Conservation (phyloP, 2,797 vertebrate species). For the Gephyroberyx darwinii region DNA sequence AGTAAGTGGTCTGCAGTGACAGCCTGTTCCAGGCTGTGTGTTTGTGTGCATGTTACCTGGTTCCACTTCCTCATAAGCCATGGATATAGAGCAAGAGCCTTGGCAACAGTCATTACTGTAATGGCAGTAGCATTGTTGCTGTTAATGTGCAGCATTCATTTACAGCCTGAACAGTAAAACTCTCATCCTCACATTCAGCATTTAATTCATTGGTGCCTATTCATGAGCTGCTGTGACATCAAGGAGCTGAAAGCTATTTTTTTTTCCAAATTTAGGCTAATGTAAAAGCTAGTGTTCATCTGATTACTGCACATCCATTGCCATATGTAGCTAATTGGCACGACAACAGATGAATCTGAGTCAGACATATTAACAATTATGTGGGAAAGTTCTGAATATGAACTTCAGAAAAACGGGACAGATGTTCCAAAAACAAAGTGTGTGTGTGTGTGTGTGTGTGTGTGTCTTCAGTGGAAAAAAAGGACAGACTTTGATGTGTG, state of each 20-base stretch:
- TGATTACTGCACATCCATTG: slow-evolving; percentile 49
- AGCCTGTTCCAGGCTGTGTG: slow-evolving; percentile 43
- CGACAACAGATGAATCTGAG: slow-evolving; percentile 36
- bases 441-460: background rate
- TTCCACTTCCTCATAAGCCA: slow-evolving; percentile 38
- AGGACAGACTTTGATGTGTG: slow-evolving; percentile 56
- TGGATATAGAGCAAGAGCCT: slow-evolving; percentile 33
- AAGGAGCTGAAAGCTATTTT: slow-evolving; percentile 33
- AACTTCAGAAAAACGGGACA: slow-evolving; percentile 41
- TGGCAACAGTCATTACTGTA: slow-evolving; percentile 36
- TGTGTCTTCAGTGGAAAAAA: slow-evolving; percentile 49
- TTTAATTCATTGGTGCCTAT: slow-evolving; percentile 13
- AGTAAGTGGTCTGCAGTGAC: slow-evolving; percentile 50
- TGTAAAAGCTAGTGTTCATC: slow-evolving; percentile 38
- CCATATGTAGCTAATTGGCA: slow-evolving; percentile 60
- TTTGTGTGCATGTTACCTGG: slow-evolving; percentile 23
- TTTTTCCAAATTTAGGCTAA: slow-evolving; percentile 34
- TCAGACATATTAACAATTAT: slow-evolving; percentile 43
- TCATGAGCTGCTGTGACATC: slow-evolving; percentile 15
- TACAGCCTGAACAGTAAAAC: slow-evolving; percentile 15
- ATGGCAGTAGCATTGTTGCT: slow-evolving; percentile 23
- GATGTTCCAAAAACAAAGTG: slow-evolving; percentile 55
- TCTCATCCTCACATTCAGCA: slow-evolving; percentile 7
- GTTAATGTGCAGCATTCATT: slow-evolving; percentile 1
- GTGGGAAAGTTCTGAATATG: slow-evolving; percentile 32